Evolutionary conservation across 2,797 vertebrate genomes (phyloP).

Genomic region (Hapalemur alaotrensis): DNA sequence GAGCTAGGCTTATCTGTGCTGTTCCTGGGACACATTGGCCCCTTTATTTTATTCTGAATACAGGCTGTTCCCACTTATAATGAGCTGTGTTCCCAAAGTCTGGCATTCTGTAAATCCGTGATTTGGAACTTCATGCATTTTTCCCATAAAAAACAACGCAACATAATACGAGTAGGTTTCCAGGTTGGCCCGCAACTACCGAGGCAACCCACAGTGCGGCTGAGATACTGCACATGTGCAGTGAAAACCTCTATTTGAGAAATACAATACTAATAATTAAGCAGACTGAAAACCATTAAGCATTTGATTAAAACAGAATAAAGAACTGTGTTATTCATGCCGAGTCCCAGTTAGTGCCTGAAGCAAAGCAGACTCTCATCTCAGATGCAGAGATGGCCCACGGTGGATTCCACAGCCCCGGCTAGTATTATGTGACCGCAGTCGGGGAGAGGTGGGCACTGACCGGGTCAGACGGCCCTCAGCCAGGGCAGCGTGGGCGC

Average conservation of each 20-base stretch:
- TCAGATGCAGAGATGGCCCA: neutral
- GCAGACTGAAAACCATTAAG: neutral
- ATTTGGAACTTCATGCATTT: neutral
- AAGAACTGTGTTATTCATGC: neutral
- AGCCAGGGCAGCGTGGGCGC: fast-evolving
- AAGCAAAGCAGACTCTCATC: neutral
- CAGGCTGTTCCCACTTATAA: neutral
- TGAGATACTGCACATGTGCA: neutral
- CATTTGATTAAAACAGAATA: neutral
- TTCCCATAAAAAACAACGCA: neutral
- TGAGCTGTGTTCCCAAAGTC: neutral
- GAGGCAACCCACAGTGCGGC: neutral
- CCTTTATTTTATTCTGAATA: slow-evolving; percentile 3
- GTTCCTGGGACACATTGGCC: neutral
- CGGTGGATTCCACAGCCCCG: neutral
- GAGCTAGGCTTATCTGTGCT: neutral
- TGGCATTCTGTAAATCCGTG: neutral
- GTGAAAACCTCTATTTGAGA: slow-evolving; percentile 12
- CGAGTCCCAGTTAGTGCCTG: neutral
- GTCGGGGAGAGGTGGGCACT: neutral
- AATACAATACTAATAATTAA: neutral
- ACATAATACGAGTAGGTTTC: neutral
- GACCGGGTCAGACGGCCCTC: neutral
- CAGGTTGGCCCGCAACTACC: neutral
- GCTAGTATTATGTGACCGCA: neutral